Percentiles rank a stretch among this genome's conserved stretches.
These are phyloP conservation scores for Brachyopa scutellaris DNA, from an alignment of 2,888 invertebrate species.

Conservation along the genomic window DNA sequence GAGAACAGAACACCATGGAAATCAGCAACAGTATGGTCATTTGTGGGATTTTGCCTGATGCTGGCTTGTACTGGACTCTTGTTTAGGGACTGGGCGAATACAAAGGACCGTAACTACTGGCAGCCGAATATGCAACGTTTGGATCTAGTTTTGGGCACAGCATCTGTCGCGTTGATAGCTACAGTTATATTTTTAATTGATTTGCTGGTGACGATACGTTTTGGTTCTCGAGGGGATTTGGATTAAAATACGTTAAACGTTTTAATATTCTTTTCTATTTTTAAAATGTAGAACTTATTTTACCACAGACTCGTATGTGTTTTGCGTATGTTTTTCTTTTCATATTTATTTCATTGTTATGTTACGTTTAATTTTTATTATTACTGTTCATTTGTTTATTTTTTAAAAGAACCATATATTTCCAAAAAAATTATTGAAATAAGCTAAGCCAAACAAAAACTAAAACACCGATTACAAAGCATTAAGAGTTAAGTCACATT, in stretches of 20 bases:
- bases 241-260: constrained; percentile 75
- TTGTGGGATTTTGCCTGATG: constrained; percentile 78
- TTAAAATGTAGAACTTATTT: constrained; percentile 12
- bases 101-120: constrained; percentile 81
- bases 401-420: constrained; percentile 1
- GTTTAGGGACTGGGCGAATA: constrained; percentile 80
- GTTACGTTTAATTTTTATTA: constrained; percentile 54
- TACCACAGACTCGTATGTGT: constrained; percentile 21
- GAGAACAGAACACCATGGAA: constrained; percentile 79
- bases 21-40: constrained; percentile 79
- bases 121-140: constrained; percentile 81
- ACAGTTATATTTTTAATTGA: constrained; percentile 79
- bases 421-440: constrained; percentile 3
- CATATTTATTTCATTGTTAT: constrained; percentile 58
- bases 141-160: constrained; percentile 80
- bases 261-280: constrained; percentile 1
- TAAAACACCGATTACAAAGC: constrained; percentile 15
- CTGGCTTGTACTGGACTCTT: constrained; percentile 78
- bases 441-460: constrained; percentile 55
- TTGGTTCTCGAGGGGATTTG: constrained; percentile 79
- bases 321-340: constrained; percentile 19
- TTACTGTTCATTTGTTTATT: constrained; percentile 28
- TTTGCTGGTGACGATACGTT: constrained; percentile 78
- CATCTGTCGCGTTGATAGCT: constrained; percentile 78
- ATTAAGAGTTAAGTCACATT: constrained; percentile 31